A percentile compares a stretch with the other conserved stretches of the same genome.
These are phyloP conservation scores for Pantala flavescens DNA, from an alignment of 1,140 invertebrate species.

Conservation along the genomic window DNA sequence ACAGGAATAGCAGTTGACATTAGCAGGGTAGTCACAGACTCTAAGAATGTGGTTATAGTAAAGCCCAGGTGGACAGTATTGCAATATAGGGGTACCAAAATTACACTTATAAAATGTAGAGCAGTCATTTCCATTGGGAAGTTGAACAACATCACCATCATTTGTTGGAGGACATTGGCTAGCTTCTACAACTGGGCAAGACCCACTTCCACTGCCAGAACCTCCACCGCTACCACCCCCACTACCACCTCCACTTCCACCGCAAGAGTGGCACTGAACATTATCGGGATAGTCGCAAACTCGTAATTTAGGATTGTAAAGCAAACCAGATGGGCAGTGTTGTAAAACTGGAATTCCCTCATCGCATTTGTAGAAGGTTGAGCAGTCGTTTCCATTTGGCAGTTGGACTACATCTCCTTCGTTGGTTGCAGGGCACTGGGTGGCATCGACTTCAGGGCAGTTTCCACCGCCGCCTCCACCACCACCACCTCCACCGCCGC, in stretches of 20 bases:
- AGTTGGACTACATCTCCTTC: conserved; percentile 1
- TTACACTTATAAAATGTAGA: conserved; percentile 30
- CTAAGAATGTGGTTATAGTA: conserved; percentile 22
- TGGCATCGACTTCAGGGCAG: background rate
- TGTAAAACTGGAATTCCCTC: conserved; percentile 24
- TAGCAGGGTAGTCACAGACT: conserved; percentile 26
- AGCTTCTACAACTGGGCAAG: background rate
- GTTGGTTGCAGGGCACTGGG: background rate
- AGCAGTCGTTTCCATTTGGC: conserved; percentile 26
- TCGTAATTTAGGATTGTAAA: conserved; percentile 22
- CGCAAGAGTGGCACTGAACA: conserved; percentile 11
- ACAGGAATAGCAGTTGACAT: conserved; percentile 12
- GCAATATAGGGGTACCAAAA: conserved; percentile 24
- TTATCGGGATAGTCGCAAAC: conserved; percentile 26
- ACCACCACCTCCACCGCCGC: background rate
- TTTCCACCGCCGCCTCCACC: background rate
- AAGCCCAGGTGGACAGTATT: conserved; percentile 20
- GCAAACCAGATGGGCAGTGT: conserved; percentile 18
- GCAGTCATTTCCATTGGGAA: conserved; percentile 26
- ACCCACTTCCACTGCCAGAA: background rate
- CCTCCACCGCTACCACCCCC: background rate
- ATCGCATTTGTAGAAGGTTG: conserved; percentile 31
- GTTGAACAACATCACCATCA: too few relatives aligned
- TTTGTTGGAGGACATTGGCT: background rate
- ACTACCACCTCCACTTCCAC: background rate